Evolutionary conservation across 53 echinoderm and acorn worm species (phyloP), one percentile per base, ranked within the genome.

Genomic region (Paelopatides confundens): DNA sequence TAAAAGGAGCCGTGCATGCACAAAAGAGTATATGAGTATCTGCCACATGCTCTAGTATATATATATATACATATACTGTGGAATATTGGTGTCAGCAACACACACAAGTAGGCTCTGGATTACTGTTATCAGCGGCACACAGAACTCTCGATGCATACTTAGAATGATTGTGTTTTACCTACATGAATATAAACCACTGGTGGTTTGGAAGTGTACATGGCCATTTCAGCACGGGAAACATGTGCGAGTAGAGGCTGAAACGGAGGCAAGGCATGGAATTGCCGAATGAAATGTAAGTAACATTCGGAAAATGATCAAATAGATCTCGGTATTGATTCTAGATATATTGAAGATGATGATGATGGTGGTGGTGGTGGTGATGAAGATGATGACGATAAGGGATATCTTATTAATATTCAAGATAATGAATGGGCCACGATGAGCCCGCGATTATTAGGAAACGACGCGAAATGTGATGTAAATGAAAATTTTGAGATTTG

Each of bases 141-240:
- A 79, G 17, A 53, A 53, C 29, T 48, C 51, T 79, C 51, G 79
- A 79, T 79, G 79, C 79, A 79, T 50, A 53, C 31, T 79, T 29
- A 79, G 30, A 30, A 67, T 31, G 30, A 67, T 31, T 67, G 53
- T 27, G 14, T 82, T 88, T 93, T 97, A 97, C 97, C 97, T 97
- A 97, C 97, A 97, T 95, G 95, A 92, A 87, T 92, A 93, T 88
- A 97, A 90, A 95, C 92, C 85, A 92, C 95, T 88, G 95, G 95
- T 85, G 97, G 97, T 90, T 93, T 95, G 89, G 97, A 97, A 90
- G 97, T 91, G 92, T 93, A 97, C 95, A 97, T 95, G 97, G 97
- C 97, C 97, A 97, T 97, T 97, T 97, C 97, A 92, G 93, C 97
- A 86, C 97, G 90, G 86, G 97, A 97, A 88, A 95, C 95, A 93